Percentiles rank a stretch among this genome's conserved stretches.
Evolutionary conservation across 2,888 invertebrate genomes (phyloP).

Genomic region (Orthonychiurus folsomi): DNA sequence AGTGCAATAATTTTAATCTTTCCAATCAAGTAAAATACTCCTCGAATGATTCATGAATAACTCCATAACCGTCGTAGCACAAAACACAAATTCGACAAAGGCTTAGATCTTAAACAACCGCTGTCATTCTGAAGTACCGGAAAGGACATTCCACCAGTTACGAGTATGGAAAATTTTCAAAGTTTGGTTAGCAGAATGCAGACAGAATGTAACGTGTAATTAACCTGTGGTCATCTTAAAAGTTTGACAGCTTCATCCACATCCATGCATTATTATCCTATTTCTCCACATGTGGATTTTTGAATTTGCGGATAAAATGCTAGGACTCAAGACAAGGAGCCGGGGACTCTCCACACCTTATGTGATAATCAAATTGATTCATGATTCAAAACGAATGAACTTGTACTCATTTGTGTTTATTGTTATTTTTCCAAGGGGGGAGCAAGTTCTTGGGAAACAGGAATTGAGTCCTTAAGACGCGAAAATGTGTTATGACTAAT

Average conservation of each 20-base stretch:
- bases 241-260: too few species aligned
- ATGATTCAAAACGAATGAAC: background rate
- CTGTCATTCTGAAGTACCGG: too few species aligned
- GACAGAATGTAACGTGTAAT: too few species aligned
- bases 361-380: background rate
- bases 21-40: background rate
- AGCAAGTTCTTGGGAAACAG: background rate
- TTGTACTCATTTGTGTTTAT: background rate
- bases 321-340: background rate
- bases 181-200: too few species aligned
- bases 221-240: too few species aligned
- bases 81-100: background rate
- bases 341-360: background rate
- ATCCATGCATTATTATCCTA: too few species aligned
- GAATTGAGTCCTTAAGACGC: too few species aligned
- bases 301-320: background rate
- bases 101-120: too few species aligned
- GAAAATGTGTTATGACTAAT: too few species aligned
- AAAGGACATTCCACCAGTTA: too few species aligned
- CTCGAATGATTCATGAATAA: background rate
- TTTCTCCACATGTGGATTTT: too few species aligned
- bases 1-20: background rate
- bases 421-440: background rate
- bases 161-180: too few species aligned
- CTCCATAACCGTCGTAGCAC: background rate